These are phyloP conservation scores for Calliopsis andreniformis DNA, from an alignment of 1,140 invertebrate species.

Conservation along the genomic window DNA sequence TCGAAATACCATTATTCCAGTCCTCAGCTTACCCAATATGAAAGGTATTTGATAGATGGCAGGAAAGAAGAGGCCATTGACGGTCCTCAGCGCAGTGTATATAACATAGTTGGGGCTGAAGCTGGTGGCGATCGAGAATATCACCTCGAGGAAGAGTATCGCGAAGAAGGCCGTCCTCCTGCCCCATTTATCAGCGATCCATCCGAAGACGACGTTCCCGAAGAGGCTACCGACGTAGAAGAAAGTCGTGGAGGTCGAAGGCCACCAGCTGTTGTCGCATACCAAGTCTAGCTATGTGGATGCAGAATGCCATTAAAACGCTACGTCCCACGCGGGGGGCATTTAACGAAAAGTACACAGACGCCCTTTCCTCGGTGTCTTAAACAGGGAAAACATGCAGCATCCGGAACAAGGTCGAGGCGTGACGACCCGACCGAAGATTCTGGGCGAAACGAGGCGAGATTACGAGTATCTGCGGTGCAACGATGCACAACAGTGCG, in stretches of 20 bases:
- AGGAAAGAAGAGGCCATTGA: slow-evolving; percentile 87
- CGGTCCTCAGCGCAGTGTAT: slow-evolving; percentile 84
- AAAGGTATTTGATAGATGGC: slow-evolving; percentile 88
- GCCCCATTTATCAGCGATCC: slow-evolving; percentile 88
- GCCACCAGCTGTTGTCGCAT: slow-evolving; percentile 85
- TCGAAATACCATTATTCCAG: too few species aligned
- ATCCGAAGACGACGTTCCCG: slow-evolving; percentile 87
- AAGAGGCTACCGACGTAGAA: slow-evolving; percentile 88
- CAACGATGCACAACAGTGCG: background rate
- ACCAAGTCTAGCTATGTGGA: slow-evolving; percentile 85
- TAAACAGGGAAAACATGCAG: too few species aligned
- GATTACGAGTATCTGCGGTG: slow-evolving; percentile 8
- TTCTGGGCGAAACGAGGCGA: slow-evolving; percentile 1
- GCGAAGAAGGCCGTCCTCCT: slow-evolving; percentile 86
- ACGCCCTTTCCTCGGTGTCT: too few species aligned
- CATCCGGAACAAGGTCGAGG: slow-evolving; percentile 10
- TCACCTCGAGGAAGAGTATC: slow-evolving; percentile 86
- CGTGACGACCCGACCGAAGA: slow-evolving; percentile 1
- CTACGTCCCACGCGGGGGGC: background rate
- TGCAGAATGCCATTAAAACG: slow-evolving; percentile 78
- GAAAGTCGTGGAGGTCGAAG: slow-evolving; percentile 84
- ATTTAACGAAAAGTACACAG: too few species aligned
- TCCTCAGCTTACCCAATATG: slow-evolving; percentile 82
- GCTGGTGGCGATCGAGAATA: slow-evolving; percentile 86
- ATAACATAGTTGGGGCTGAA: slow-evolving; percentile 86